Conservation (phyloP, 2,888 invertebrate genomes). For the Rhabditophanes sp. region DNA sequence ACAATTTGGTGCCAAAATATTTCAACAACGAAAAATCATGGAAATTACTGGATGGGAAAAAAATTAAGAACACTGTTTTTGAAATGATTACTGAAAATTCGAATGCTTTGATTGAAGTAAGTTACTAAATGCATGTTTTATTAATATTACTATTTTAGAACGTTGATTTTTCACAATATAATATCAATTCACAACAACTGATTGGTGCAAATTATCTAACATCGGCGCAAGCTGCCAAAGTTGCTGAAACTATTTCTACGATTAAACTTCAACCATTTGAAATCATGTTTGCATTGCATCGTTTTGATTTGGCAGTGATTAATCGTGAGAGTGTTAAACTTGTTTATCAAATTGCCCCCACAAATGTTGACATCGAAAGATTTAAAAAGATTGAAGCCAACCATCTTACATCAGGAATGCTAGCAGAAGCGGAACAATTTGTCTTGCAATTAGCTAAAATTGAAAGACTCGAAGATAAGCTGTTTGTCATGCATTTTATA, state of each 20-base stretch:
- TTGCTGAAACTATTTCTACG: constrained; percentile 16
- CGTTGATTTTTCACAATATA: constrained; percentile 4
- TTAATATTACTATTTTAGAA: background rate
- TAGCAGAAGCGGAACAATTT: constrained; percentile 19
- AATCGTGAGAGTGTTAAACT: constrained; percentile 11
- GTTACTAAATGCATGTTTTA: constrained; percentile 3
- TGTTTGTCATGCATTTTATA: constrained; percentile 27
- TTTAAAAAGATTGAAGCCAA: constrained; percentile 17
- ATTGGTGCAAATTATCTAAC: constrained; percentile 6
- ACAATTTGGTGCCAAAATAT: no score
- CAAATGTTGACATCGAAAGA: constrained; percentile 16
- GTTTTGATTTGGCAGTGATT: constrained; percentile 16
- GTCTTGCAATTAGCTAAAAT: constrained; percentile 19
- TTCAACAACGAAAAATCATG: no score
- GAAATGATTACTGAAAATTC: constrained; percentile 15
- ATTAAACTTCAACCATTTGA: constrained; percentile 25
- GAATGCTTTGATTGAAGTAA: constrained; percentile 15
- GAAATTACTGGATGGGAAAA: no score
- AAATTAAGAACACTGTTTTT: constrained; percentile 11
- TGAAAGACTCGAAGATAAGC: constrained; percentile 31
- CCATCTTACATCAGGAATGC: constrained; percentile 3
- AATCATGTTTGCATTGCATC: constrained; percentile 32
- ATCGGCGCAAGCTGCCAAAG: constrained; percentile 8
- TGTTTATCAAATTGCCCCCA: constrained; percentile 17
- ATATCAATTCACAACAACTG: background rate